Evolutionary conservation across 2,888 invertebrate species (phyloP).

Genomic region (Meliscaeva auricollis): DNA sequence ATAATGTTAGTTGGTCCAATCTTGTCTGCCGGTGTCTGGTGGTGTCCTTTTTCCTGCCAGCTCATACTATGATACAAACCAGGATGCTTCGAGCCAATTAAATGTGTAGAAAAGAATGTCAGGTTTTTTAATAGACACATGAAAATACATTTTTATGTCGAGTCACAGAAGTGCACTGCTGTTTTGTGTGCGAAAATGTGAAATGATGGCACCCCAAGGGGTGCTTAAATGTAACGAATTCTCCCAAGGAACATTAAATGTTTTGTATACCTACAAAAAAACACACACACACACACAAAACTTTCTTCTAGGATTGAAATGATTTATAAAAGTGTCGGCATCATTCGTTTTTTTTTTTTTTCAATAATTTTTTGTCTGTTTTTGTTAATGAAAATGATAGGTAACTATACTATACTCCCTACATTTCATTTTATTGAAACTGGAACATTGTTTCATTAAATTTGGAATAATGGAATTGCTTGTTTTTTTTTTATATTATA

Average conservation of each 20-base stretch:
- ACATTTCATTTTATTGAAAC: background rate
- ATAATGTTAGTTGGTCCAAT: conserved; percentile 3
- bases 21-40: background rate
- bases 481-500: background rate
- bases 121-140: conserved; percentile 70
- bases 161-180: conserved; percentile 72
- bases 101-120: conserved; percentile 60
- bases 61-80: too few relatives aligned
- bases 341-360: conserved; percentile 4
- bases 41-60: background rate
- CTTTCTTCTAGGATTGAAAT: conserved; percentile 60
- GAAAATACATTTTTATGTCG: conserved; percentile 67
- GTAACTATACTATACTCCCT: background rate
- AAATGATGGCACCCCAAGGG: conserved; percentile 68
- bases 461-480: conserved; percentile 5
- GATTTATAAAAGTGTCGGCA: conserved; percentile 54
- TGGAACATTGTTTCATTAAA: conserved; percentile 19
- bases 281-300: background rate
- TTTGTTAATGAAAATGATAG: background rate
- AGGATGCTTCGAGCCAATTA: conserved; percentile 21
- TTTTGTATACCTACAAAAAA: conserved; percentile 14
- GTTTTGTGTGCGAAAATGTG: conserved; percentile 64
- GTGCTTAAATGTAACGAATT: conserved; percentile 63
- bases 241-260: conserved; percentile 32
- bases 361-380: too few relatives aligned